A percentile compares a stretch with the other conserved stretches of the same genome.
phyloP scores from a whole-genome alignment of 1,140 invertebrate species.

The Drosophila carrolli region DNA sequence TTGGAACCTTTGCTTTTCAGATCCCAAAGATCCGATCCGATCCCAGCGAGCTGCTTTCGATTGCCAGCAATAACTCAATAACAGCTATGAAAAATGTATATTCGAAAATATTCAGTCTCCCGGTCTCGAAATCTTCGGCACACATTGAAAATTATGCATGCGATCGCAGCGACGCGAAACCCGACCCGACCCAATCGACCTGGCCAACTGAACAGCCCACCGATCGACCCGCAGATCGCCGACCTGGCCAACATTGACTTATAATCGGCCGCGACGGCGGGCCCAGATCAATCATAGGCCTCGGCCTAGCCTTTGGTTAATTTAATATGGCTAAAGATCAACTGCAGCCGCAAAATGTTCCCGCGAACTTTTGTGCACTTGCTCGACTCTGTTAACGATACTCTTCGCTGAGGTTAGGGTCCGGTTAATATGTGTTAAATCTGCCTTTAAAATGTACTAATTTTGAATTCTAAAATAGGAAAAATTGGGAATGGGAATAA shows the following conservation, averaged over 20 bases:
- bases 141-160: constrained; percentile 79
- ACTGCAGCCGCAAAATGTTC: constrained; percentile 72
- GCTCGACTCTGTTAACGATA: constrained; percentile 47
- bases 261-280: constrained; percentile 67
- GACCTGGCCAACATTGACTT: constrained; percentile 70
- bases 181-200: constrained; percentile 53
- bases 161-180: constrained; percentile 62
- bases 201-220: constrained; percentile 30
- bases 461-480: too few relatives aligned
- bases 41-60: constrained; percentile 60
- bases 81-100: constrained; percentile 39
- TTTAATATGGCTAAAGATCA: constrained; percentile 83
- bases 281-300: constrained; percentile 77
- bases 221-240: constrained; percentile 33
- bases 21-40: constrained; percentile 14
- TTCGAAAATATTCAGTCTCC: constrained; percentile 38
- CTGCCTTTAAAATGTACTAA: too few relatives aligned
- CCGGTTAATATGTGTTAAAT: not conserved
- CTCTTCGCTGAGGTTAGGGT: not conserved
- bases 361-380: constrained; percentile 78
- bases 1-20: constrained; percentile 10
- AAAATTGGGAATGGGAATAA: too few relatives aligned
- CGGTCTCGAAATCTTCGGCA: constrained; percentile 63
- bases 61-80: constrained; percentile 82
- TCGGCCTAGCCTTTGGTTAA: constrained; percentile 70